Evolutionary conservation across 1,140 invertebrate genomes (phyloP), one percentile per base, ranked within the genome.

Genomic region (Lineus longissimus): DNA sequence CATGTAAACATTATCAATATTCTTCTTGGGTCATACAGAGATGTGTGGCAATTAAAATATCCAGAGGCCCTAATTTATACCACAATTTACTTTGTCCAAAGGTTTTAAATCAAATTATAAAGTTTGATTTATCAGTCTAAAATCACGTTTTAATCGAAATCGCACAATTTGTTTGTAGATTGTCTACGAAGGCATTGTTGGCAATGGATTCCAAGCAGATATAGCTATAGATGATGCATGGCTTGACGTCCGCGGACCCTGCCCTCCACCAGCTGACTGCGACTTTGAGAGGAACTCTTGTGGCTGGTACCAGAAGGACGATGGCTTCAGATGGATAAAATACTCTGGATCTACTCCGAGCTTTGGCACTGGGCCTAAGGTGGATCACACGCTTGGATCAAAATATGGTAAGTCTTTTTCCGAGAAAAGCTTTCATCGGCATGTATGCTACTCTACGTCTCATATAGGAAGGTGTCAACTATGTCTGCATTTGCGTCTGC

Each of bases 161-260:
- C 27, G 54, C 22, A 13, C 22, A 2, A 13, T 19, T 29, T 11
- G n/a, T n/a, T 55, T 33, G 41, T 1, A 72, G 64, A 61, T 75
- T 11, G 45, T 66, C 31, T 55, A 78, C 67, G 76, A 78, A 55
- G 75, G 67, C 29, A 61, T 74, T 9, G 62, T 70, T 6, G 73
- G 69, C n/a, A 51, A 45, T 25, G 55, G 66, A 29, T 76, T 62
- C 63, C 66, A 65, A 31, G 79, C 79, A 36, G 76, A 79, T 62
- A 81, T 81, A 22, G 81, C 80, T 29, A 67, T 83, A 56, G 82
- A 83, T 71, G 81, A 82, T 62, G 60, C 81, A 43, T n/a, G 63
- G 65, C 23, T 65, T 83, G 47, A 67, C 68, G 29, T 69, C 61
- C 54, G 70, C 67, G n/a, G 64, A 11, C 11, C 69, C n/a, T 76